Conservation (phyloP, 2,797 vertebrate species). For the Serranus cabrilla region DNA sequence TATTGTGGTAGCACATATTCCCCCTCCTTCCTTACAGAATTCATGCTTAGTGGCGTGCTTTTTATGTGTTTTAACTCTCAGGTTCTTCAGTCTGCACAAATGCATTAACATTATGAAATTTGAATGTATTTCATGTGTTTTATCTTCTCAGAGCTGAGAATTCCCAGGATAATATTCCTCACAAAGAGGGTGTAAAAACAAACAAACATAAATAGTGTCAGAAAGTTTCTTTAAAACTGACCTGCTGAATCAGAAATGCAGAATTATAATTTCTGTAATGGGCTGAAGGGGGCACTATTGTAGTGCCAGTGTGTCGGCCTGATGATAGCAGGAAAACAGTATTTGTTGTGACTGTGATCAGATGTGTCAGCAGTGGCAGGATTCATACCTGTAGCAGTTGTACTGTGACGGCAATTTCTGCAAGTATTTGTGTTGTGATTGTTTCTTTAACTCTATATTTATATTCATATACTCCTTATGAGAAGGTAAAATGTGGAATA, state of each 20-base stretch:
- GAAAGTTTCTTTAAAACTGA: neutral
- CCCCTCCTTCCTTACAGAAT: neutral
- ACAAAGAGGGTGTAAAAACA: neutral
- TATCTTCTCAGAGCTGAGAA: neutral
- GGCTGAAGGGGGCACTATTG: constrained; percentile 77
- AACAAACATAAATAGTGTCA: neutral
- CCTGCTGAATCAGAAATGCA: constrained; percentile 6
- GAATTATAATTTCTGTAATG: constrained; percentile 30
- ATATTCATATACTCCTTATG: neutral
- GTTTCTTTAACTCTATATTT: too few species aligned
- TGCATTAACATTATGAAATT: neutral
- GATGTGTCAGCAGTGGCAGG: neutral
- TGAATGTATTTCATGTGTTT: neutral
- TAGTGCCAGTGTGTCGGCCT: constrained; percentile 25
- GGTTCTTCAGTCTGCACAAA: neutral
- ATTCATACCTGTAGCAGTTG: neutral
- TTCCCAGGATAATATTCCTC: neutral
- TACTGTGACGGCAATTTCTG: neutral
- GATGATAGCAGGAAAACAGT: constrained; percentile 1
- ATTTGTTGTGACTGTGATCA: neutral
- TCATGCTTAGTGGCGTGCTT: neutral
- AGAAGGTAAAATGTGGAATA: neutral
- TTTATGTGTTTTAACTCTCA: neutral
- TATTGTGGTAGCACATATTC: neutral
- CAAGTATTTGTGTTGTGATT: neutral